Conservation (phyloP, 2,888 invertebrate species). For the Limenitis camilla region DNA sequence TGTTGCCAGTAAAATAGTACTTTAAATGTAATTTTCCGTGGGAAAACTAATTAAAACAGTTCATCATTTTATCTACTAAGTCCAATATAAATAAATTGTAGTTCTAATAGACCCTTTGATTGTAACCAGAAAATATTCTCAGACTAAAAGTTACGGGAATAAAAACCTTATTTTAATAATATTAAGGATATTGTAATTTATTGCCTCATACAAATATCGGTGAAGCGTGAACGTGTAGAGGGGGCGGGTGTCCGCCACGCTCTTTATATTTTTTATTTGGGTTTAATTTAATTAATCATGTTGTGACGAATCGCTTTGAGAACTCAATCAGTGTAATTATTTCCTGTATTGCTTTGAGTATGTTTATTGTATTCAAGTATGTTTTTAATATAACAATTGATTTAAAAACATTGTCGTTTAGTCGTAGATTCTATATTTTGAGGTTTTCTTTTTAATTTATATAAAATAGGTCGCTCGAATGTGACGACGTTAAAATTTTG, state of each 20-base stretch:
- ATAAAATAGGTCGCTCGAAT: too few relatives aligned
- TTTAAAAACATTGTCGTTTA: too few relatives aligned
- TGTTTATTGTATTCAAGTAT: background rate
- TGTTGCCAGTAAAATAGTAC: too few relatives aligned
- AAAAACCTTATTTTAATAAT: conserved; percentile 26
- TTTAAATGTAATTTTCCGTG: conserved; percentile 19
- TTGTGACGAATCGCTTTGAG: conserved; percentile 40
- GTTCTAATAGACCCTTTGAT: conserved; percentile 59
- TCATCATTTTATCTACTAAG: conserved; percentile 36
- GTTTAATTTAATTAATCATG: conserved; percentile 61
- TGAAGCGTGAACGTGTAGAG: conserved; percentile 51
- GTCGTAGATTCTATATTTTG: too few relatives aligned
- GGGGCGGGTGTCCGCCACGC: conserved; percentile 58
- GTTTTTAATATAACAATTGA: too few relatives aligned
- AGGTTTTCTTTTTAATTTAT: too few relatives aligned
- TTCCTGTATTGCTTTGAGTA: background rate
- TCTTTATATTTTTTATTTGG: conserved; percentile 51
- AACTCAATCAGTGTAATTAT: conserved; percentile 12
- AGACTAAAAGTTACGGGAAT: conserved; percentile 15
- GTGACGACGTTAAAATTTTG: too few relatives aligned
- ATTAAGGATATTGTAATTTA: too few relatives aligned
- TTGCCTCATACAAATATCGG: conserved; percentile 45
- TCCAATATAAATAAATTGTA: conserved; percentile 49
- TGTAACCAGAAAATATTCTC: conserved; percentile 33
- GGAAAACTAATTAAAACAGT: conserved; percentile 26